A percentile compares a stretch with the other conserved stretches of the same genome.
Evolutionary conservation across 2,888 invertebrate species (phyloP).

Genomic region (Drosophila koepferae): DNA sequence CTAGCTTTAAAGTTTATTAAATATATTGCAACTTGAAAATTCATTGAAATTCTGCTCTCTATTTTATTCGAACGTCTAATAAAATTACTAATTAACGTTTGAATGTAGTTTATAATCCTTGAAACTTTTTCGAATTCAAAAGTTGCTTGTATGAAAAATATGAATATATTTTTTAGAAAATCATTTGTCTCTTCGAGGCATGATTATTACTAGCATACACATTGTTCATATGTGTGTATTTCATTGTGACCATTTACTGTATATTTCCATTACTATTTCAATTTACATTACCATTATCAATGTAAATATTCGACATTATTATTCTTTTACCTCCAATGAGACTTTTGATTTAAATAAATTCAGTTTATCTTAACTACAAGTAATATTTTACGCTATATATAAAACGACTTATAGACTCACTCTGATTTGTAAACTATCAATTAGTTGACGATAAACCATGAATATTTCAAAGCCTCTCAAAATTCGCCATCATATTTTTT

Average conservation of each 20-base stretch:
- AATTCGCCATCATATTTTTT: neutral
- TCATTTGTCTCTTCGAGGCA: too few species aligned
- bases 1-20: neutral
- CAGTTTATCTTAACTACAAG: neutral
- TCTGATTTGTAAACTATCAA: neutral
- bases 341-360: neutral
- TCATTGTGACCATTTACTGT: too few species aligned
- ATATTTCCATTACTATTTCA: neutral
- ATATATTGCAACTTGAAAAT: neutral
- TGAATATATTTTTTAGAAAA: too few species aligned
- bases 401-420: neutral
- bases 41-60: too few species aligned
- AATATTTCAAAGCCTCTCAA: neutral
- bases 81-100: too few species aligned
- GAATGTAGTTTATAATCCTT: too few species aligned
- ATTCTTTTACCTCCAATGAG: neutral
- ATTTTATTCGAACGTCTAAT: too few species aligned
- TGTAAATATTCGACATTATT: neutral
- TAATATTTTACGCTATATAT: too few species aligned
- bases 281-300: neutral
- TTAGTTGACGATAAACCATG: neutral
- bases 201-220: too few species aligned
- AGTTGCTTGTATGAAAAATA: too few species aligned
- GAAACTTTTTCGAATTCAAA: too few species aligned
- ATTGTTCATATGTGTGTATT: too few species aligned